Evolutionary conservation across 1,140 invertebrate species (phyloP).

Genomic region (Atta texana): DNA sequence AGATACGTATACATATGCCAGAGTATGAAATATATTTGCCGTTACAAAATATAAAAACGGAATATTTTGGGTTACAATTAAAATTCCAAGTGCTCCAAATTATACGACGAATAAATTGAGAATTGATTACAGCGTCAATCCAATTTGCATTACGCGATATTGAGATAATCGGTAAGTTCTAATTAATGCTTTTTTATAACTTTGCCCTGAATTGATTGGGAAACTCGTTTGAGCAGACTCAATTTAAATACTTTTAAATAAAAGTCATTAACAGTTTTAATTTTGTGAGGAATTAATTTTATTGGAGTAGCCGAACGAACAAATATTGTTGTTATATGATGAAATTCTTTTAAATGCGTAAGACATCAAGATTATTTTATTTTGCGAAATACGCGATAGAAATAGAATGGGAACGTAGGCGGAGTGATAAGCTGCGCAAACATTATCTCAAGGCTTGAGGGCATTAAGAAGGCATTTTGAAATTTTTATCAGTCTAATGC

Average conservation of each 20-base stretch:
- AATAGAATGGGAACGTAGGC: background rate
- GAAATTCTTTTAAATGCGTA: background rate
- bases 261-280: slow-evolving; percentile 7
- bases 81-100: background rate
- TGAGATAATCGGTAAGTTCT: slow-evolving; percentile 35
- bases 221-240: background rate
- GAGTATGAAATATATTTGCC: background rate
- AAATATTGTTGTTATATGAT: background rate
- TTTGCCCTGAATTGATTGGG: background rate
- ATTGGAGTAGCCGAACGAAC: background rate
- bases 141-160: slow-evolving; percentile 22
- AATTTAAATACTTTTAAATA: slow-evolving; percentile 19
- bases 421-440: slow-evolving; percentile 38
- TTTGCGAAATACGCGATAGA: slow-evolving; percentile 11
- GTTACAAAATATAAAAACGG: background rate
- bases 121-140: slow-evolving; percentile 25
- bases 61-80: background rate
- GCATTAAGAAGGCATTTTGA: background rate
- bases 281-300: slow-evolving; percentile 8
- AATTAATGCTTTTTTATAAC: slow-evolving; percentile 24
- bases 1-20: no score
- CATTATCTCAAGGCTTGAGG: slow-evolving; percentile 41
- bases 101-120: slow-evolving; percentile 38
- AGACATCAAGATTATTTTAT: slow-evolving; percentile 2
- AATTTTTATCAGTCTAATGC: slow-evolving; percentile 49